Percentiles rank a stretch among this genome's conserved stretches.
phyloP scores from a whole-genome alignment of 2,888 invertebrate genomes.

The Eupithecia pulchellata region DNA sequence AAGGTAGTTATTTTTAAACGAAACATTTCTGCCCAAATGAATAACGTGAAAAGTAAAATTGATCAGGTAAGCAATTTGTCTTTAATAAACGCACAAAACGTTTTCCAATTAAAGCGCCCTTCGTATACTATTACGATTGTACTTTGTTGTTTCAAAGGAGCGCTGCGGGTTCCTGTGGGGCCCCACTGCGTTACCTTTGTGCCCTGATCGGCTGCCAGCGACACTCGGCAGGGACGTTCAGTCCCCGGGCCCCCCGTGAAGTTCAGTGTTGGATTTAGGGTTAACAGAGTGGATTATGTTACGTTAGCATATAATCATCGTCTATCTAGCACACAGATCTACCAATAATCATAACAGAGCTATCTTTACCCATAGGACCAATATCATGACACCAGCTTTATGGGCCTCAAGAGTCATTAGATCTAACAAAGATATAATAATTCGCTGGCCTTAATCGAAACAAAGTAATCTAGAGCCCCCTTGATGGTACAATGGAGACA shows the following conservation, averaged over 20 bases:
- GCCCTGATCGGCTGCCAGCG: conserved; percentile 37
- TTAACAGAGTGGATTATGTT: too few species aligned
- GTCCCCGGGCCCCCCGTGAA: conserved; percentile 8
- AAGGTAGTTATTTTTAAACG: not conserved
- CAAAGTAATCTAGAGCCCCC: conserved; percentile 5
- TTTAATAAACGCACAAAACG: conserved; percentile 1
- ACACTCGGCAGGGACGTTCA: conserved; percentile 17
- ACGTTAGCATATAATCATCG: not conserved
- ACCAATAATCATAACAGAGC: not conserved
- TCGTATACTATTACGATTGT: conserved; percentile 17
- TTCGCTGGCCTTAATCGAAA: not conserved
- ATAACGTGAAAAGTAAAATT: not conserved
- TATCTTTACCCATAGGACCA: not conserved
- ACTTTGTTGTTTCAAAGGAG: conserved; percentile 37
- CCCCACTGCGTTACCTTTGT: conserved; percentile 38
- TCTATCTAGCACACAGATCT: not conserved
- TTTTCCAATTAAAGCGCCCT: conserved; percentile 26
- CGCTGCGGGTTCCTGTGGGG: conserved; percentile 25
- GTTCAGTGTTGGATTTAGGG: conserved; percentile 19
- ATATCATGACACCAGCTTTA: not conserved
- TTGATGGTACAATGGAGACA: conserved; percentile 24
- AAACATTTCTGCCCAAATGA: not conserved
- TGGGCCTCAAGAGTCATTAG: not conserved
- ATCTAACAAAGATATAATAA: not conserved
- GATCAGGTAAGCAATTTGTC: not conserved